Evolutionary conservation across 1,140 invertebrate species (phyloP).

Genomic region (Limonius californicus): DNA sequence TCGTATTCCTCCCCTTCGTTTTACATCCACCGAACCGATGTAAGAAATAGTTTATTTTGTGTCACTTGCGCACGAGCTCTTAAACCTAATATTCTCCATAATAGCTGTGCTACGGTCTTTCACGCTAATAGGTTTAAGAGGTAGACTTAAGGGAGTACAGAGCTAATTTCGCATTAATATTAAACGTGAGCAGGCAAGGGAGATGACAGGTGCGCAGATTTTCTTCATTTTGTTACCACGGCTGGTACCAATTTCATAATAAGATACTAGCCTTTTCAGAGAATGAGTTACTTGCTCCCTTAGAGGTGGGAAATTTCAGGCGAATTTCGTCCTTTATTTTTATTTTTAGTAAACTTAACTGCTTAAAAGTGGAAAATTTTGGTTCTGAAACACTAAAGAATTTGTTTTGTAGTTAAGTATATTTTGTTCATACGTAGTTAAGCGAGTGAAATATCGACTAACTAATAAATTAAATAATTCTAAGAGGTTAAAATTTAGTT

Average conservation of each 20-base stretch:
- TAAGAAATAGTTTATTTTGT: background rate
- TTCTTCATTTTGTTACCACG: constrained; percentile 1
- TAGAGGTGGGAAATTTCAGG: no score
- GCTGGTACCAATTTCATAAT: constrained; percentile 1
- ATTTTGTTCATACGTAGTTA: no score
- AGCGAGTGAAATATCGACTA: no score
- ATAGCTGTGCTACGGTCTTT: background rate
- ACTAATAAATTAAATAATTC: no score
- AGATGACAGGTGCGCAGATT: constrained; percentile 14
- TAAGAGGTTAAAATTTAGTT: no score
- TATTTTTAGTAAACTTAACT: no score
- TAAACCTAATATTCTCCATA: constrained; percentile 4
- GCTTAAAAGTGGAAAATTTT: no score
- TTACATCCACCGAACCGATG: no score
- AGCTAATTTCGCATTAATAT: constrained; percentile 16
- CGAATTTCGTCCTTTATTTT: no score
- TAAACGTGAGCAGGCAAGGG: constrained; percentile 6
- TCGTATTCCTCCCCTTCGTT: background rate
- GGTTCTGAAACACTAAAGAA: no score
- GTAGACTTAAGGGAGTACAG: constrained; percentile 2
- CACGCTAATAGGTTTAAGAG: constrained; percentile 12
- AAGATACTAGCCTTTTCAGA: background rate
- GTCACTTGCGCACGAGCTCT: background rate
- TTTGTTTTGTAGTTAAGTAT: no score
- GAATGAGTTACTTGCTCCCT: background rate